Base-by-base conservation (phyloP, 2,888 invertebrate species). In the Stenolophus ochropezus region DNA sequence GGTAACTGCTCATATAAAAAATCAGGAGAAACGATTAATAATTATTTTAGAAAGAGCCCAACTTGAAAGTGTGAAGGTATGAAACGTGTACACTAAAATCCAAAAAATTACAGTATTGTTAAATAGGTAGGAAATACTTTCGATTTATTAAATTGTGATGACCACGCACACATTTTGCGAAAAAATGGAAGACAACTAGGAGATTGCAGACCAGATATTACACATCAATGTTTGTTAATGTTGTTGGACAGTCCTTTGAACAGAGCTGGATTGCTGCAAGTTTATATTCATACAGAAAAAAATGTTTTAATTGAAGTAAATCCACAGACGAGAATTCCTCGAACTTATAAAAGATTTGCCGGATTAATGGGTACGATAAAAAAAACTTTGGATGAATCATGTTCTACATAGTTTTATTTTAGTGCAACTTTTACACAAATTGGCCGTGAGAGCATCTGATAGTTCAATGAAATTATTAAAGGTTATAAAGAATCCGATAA, bases 151-250 rank as follows among this genome's bases (percentile, higher is more conserved):
- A 98, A 98, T 87, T 97, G 97, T 89, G 98, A 99, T 88, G 97
- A 98, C 87, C 98, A 99, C 89, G 92, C 92, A 21, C 91, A 93
- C 84, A 94, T 97, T 83, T 91, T 98, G 84, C 94, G 95, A 84
- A 98, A 96, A 88, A 94, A 96, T 88, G 95, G 96, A 85, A 92
- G 97, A 82, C 96, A 98, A 86, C 95, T 96, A 0, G 95, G 96
- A 0, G 93, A 95, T 1, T 97, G 97, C 86, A 92, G 99, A 27
- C 99, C 99, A 0, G 99, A 99, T 87, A 99, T 99, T 83, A 94
- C 97, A 0, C 99, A 99, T 89, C 99, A 99, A 89, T 99, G 98
- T 88, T 91, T 99, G 14, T 91, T 99, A 0, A 99, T 99, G 98
- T 91, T 99, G 69, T 94, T 99, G 91, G 99, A 99, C 88, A 98